Evolutionary conservation across 2,797 vertebrate species (phyloP), one percentile per base, ranked within the genome.

Genomic region (Hafferia zeledoni): DNA sequence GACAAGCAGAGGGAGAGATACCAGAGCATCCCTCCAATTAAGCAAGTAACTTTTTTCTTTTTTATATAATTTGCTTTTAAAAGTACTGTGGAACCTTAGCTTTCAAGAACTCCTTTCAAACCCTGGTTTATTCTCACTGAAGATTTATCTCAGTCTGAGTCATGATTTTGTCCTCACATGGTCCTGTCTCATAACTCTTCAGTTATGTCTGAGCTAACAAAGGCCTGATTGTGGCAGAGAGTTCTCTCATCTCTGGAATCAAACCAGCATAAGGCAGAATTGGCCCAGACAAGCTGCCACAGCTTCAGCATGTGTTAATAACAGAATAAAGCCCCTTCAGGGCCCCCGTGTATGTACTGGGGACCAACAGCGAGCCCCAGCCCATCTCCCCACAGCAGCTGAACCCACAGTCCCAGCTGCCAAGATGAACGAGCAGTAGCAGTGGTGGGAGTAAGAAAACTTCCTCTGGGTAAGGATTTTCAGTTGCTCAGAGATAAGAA

Each of bases 1-100:
- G 78, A 89, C 74, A 88, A 88, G 77, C 56, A 74, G 56, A 89
- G 31, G 31, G 41, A 88, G 28, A 83, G 77, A 95, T 50, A 96
- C 8, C 52, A 94, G 63, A 71, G 78, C 41, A 69, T 44, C 30
- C 37, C 31, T 83, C 53, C 67, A 76, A 44, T 69, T 63, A 86
- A 59, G 13, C 43, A 80, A 76, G 31, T 39, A 9, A 52, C 8
- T 70, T 28, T 2, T 35, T 37, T 39, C 19, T 61, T 41, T 22
- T 33, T 47, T 49, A 63, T 28, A 0, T 10, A 57, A n/a, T 74
- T 92, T 72, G 59, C 30, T 70, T 90, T 43, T 37, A 43, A 35
- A 80, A 33, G 27, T 11, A 49, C 3, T 10, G 7, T 31, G 33
- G 41, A 71, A 47, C 41, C 74, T 44, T n/a, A 56, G 33, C 39